phyloP scores from a whole-genome alignment of 2,888 invertebrate species.

The Campopleginae sp. region DNA sequence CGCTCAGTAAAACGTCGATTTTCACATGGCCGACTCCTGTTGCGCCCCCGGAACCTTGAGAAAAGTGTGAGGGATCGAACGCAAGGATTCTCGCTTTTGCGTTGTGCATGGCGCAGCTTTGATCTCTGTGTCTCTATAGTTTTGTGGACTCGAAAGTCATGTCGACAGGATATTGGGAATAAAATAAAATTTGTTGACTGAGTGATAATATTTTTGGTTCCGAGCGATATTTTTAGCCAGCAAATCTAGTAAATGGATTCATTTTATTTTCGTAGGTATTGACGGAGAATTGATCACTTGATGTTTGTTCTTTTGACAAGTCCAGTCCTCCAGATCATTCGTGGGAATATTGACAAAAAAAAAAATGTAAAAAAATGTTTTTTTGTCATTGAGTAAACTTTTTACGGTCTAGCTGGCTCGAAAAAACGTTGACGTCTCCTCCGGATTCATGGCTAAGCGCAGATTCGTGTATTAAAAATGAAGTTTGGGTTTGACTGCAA shows the following conservation, averaged over 20 bases:
- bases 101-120: constrained; percentile 55
- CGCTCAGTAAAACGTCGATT: constrained; percentile 66
- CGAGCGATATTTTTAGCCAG: no score
- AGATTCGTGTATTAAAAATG: not conserved
- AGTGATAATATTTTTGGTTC: no score
- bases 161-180: no score
- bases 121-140: constrained; percentile 6
- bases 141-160: not conserved
- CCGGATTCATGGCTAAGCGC: not conserved
- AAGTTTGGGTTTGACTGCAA: not conserved
- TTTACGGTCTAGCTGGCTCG: not conserved
- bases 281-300: no score
- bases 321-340: no score
- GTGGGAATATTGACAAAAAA: no score
- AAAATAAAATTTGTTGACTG: no score
- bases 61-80: constrained; percentile 63
- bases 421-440: not conserved
- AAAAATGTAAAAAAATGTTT: not conserved
- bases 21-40: constrained; percentile 67
- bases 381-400: not conserved
- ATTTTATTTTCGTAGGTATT: no score
- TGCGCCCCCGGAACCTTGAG: constrained; percentile 68
- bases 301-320: no score
- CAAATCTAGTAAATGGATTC: no score
- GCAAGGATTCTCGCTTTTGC: constrained; percentile 54